Percentiles rank a stretch among this genome's conserved stretches.
These are phyloP conservation scores for Epinephelus lanceolatus DNA, from an alignment of 2,113 vertebrate genomes.

Conservation along the genomic window DNA sequence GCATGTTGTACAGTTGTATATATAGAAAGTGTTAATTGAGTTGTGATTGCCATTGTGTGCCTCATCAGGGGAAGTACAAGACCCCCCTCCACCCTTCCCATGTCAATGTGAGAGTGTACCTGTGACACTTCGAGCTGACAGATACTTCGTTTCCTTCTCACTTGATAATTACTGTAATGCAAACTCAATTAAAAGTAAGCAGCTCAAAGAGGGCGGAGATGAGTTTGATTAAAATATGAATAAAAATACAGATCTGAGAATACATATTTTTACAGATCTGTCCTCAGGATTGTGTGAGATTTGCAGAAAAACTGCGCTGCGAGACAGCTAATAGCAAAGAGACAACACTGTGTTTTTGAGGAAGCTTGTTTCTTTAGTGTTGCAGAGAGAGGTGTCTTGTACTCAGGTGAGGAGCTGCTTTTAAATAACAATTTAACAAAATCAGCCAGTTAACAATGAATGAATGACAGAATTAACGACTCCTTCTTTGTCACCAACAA, in stretches of 20 bases:
- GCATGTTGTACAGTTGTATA: conserved; percentile 72
- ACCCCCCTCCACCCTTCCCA: conserved; percentile 69
- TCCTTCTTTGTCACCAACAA: conserved; percentile 24
- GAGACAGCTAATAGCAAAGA: neutral
- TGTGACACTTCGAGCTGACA: conserved; percentile 78
- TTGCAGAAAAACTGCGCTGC: neutral
- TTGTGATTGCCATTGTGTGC: conserved; percentile 80
- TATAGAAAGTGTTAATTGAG: conserved; percentile 87
- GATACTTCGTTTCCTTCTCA: conserved; percentile 75
- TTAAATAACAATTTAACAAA: neutral
- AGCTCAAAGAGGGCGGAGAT: conserved; percentile 54
- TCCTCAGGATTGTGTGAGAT: conserved; percentile 10
- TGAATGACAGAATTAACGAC: conserved; percentile 23
- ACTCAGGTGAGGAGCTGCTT: neutral
- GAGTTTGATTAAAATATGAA: conserved; percentile 73
- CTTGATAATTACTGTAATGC: conserved; percentile 81
- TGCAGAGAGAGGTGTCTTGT: neutral
- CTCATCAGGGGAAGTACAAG: conserved; percentile 72
- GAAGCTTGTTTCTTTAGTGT: neutral
- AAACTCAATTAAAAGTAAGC: conserved; percentile 83
- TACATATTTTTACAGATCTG: conserved; percentile 59
- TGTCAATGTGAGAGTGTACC: conserved; percentile 79
- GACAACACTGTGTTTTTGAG: neutral
- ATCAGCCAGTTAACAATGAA: conserved; percentile 26
- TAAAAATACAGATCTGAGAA: conserved; percentile 58